These are phyloP conservation scores for Fundulus diaphanus DNA, from an alignment of 2,797 vertebrate species.

Conservation along the genomic window DNA sequence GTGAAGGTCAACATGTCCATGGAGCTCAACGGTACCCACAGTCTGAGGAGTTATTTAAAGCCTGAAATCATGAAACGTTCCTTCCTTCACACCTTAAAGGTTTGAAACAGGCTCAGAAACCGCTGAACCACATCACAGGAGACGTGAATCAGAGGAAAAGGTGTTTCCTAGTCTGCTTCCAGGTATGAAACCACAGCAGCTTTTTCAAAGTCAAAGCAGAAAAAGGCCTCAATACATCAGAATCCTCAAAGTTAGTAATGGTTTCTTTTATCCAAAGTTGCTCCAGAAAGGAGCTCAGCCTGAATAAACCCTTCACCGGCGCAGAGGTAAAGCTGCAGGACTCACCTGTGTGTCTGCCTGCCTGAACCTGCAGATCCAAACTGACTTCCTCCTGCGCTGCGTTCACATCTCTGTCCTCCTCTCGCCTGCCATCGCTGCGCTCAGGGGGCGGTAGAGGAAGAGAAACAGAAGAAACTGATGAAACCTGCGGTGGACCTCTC, in stretches of 20 bases:
- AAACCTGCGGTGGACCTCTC: neutral
- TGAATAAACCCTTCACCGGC: too few relatives aligned
- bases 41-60: neutral
- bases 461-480: neutral
- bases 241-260: neutral
- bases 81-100: neutral
- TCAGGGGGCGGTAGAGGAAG: conserved; percentile 4
- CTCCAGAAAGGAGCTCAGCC: neutral
- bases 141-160: neutral
- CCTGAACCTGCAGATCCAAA: neutral
- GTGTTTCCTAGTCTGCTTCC: neutral
- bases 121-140: neutral
- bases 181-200: neutral
- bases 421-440: neutral
- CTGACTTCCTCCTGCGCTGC: conserved; percentile 27
- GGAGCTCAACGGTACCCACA: too few relatives aligned
- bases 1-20: too few relatives aligned
- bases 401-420: neutral
- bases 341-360: conserved; percentile 25
- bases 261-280: neutral
- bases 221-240: neutral
- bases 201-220: neutral
- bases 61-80: neutral
- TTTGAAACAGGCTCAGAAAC: neutral
- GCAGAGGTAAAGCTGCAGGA: neutral